These are phyloP conservation scores for Neodiprion lecontei DNA, from an alignment of 1,140 invertebrate genomes.

Conservation along the genomic window DNA sequence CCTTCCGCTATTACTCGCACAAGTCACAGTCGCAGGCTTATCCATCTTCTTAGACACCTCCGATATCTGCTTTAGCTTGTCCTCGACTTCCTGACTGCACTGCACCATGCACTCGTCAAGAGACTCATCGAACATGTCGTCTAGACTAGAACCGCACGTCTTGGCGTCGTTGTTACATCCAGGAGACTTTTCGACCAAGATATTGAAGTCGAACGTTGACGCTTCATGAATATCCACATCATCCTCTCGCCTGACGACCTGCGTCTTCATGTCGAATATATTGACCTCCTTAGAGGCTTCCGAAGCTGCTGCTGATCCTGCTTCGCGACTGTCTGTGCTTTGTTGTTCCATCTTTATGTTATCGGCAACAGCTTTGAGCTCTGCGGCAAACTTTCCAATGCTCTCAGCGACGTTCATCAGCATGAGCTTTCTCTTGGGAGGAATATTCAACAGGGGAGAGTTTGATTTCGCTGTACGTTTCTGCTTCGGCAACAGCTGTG, in stretches of 20 bases:
- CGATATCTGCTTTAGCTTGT: slow-evolving; percentile 33
- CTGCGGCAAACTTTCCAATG: slow-evolving; percentile 42
- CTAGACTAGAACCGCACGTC: slow-evolving; percentile 19
- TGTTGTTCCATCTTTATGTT: slow-evolving; percentile 31
- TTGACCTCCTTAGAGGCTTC: slow-evolving; percentile 12
- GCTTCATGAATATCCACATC: slow-evolving; percentile 16
- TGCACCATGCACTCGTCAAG: slow-evolving; percentile 46
- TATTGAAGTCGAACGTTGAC: slow-evolving; percentile 17
- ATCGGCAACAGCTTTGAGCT: slow-evolving; percentile 42
- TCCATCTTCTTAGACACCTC: background rate
- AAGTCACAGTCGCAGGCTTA: background rate
- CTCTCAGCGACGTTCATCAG: slow-evolving; percentile 38
- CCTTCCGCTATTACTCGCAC: background rate
- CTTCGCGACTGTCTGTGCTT: background rate
- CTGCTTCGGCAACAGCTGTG: slow-evolving; percentile 32
- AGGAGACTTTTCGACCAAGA: slow-evolving; percentile 13
- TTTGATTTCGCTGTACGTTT: slow-evolving; percentile 41
- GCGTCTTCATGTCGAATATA: slow-evolving; percentile 6
- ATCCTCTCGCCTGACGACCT: slow-evolving; percentile 7
- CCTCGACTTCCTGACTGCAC: slow-evolving; percentile 52
- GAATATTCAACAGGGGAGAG: slow-evolving; percentile 47
- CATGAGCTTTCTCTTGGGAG: slow-evolving; percentile 44
- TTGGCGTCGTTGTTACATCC: slow-evolving; percentile 6
- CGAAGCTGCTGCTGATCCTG: background rate
- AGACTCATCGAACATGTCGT: slow-evolving; percentile 49